A percentile compares a stretch with the other conserved stretches of the same genome.
Evolutionary conservation across 2,888 invertebrate species (phyloP).

Genomic region (Zhuqinia jingwanae): DNA sequence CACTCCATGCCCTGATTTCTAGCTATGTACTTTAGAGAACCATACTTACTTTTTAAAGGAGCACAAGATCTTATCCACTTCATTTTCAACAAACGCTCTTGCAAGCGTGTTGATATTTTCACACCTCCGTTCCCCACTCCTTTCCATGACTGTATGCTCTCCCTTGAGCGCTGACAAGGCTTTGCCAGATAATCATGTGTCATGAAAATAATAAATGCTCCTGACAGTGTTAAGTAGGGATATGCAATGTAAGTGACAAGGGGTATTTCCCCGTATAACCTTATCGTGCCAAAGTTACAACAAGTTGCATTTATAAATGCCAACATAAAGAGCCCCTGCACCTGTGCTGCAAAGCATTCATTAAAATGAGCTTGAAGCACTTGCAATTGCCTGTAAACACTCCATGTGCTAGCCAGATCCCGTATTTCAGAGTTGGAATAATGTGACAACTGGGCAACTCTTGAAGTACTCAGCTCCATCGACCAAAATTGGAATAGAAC

Average conservation of each 20-base stretch:
- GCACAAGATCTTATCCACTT: no score
- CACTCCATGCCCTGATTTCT: no score
- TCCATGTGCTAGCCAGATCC: background rate
- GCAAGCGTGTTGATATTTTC: no score
- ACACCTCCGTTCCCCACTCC: no score
- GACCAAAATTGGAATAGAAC: slow-evolving; percentile 41
- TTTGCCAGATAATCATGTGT: no score
- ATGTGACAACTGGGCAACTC: no score
- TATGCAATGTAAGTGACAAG: slow-evolving; percentile 12
- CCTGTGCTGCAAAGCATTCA: background rate
- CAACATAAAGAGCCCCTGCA: background rate
- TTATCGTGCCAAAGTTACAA: slow-evolving; percentile 43
- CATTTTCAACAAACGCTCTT: no score
- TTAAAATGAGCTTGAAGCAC: background rate
- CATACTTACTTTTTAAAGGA: no score
- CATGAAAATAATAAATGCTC: background rate
- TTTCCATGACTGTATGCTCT: no score
- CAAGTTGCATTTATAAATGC: slow-evolving; percentile 30
- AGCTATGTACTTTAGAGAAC: no score
- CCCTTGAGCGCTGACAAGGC: no score
- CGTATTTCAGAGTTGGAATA: background rate
- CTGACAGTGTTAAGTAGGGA: background rate
- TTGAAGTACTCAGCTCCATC: no score
- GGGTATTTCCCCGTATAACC: slow-evolving; percentile 15
- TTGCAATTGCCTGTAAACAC: slow-evolving; percentile 26